These are phyloP conservation scores for Dolichallabes microphthalmus DNA, from an alignment of 2,113 vertebrate species.

Conservation along the genomic window DNA sequence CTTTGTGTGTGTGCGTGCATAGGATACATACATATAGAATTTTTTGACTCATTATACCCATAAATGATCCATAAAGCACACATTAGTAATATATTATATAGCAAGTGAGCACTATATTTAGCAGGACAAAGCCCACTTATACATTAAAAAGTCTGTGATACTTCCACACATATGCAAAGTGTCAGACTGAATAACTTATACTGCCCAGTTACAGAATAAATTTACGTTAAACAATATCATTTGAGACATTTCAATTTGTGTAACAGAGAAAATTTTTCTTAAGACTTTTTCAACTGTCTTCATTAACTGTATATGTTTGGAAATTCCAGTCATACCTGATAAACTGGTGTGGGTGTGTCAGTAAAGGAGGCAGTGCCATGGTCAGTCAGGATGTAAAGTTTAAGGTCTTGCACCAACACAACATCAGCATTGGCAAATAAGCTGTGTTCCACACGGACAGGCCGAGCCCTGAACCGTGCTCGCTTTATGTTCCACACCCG, in stretches of 20 bases:
- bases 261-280: neutral
- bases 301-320: neutral
- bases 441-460: constrained; percentile 64
- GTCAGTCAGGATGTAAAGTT: constrained; percentile 65
- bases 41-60: neutral
- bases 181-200: neutral
- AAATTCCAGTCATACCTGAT: constrained; percentile 56
- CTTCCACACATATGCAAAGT: neutral
- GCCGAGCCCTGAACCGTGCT: constrained; percentile 54
- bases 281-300: neutral
- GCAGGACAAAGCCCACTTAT: neutral
- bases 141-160: neutral
- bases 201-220: neutral
- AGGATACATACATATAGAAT: too few relatives aligned
- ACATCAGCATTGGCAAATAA: constrained; percentile 61
- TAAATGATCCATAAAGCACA: neutral
- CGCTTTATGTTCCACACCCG: constrained; percentile 62
- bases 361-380: constrained; percentile 56
- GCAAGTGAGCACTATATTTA: neutral
- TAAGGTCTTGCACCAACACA: constrained; percentile 60
- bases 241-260: neutral
- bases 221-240: neutral
- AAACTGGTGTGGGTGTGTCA: constrained; percentile 53
- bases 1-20: neutral
- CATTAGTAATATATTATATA: neutral